Evolutionary conservation across 2,888 invertebrate species (phyloP).

Genomic region (Polyommatus iphigenia): DNA sequence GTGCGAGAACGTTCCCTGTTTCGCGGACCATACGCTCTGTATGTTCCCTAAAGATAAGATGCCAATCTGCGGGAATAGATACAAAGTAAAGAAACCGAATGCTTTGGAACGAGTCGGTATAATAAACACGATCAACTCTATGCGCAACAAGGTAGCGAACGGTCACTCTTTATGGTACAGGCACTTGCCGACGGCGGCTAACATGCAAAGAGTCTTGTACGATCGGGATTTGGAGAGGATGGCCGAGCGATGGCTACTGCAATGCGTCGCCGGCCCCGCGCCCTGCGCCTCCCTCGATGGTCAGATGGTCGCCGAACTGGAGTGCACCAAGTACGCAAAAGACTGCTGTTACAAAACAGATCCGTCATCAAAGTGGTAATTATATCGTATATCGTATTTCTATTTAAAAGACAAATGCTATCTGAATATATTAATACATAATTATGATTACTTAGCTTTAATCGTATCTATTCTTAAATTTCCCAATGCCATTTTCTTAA

Average conservation of each 20-base stretch:
- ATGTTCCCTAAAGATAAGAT: constrained; percentile 51
- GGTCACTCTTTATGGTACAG: constrained; percentile 53
- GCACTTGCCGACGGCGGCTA: constrained; percentile 62
- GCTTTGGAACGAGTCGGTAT: constrained; percentile 55
- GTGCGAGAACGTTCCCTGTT: constrained; percentile 66
- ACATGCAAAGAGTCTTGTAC: constrained; percentile 70
- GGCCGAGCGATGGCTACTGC: constrained; percentile 62
- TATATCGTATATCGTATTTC: too few species aligned
- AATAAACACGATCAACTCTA: constrained; percentile 65
- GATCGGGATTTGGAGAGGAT: constrained; percentile 66
- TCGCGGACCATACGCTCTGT: constrained; percentile 71
- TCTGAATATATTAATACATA: background rate
- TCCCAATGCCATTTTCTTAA: background rate
- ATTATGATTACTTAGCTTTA: background rate
- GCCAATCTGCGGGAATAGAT: constrained; percentile 57
- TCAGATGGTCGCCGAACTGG: constrained; percentile 61
- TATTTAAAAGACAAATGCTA: background rate
- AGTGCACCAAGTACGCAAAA: constrained; percentile 64
- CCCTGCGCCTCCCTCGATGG: constrained; percentile 63
- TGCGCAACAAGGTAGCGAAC: constrained; percentile 67
- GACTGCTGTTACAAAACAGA: constrained; percentile 55
- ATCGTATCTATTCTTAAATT: background rate
- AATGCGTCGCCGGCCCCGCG: constrained; percentile 68
- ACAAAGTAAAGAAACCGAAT: constrained; percentile 52
- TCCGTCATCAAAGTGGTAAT: constrained; percentile 54